Conservation (phyloP, 2,113 vertebrate species). For the Dicentrarchus labrax region DNA sequence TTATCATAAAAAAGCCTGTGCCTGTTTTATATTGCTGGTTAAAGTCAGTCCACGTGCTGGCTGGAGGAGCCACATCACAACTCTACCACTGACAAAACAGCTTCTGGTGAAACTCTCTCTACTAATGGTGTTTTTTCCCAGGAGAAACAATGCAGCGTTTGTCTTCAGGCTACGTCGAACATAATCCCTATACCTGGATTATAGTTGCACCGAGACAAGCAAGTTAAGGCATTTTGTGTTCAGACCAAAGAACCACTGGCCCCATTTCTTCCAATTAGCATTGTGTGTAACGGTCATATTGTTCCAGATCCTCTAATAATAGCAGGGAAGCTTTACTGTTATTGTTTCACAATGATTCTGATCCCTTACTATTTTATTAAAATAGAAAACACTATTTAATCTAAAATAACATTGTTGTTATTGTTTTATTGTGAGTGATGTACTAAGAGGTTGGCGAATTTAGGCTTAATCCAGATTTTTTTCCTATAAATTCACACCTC, state of each 20-base stretch:
- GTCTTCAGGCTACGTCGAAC: slow-evolving; percentile 49
- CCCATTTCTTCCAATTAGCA: slow-evolving; percentile 30
- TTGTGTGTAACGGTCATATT: slow-evolving; percentile 15
- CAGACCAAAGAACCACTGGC: slow-evolving; percentile 37
- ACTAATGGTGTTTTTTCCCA: slow-evolving; percentile 57
- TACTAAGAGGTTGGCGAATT: not conserved
- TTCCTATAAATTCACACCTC: not conserved
- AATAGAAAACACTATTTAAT: not conserved
- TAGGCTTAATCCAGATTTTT: not conserved
- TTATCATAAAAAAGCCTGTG: slow-evolving; percentile 3
- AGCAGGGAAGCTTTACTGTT: slow-evolving; percentile 1
- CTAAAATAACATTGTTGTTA: not conserved
- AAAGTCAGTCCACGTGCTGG: not conserved
- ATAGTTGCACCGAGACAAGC: slow-evolving; percentile 54
- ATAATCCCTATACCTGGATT: slow-evolving; percentile 77
- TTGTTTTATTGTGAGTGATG: not conserved
- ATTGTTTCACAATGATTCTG: not conserved
- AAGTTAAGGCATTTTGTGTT: slow-evolving; percentile 43
- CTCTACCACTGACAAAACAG: slow-evolving; percentile 13
- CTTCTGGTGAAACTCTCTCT: slow-evolving; percentile 26
- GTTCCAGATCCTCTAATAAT: slow-evolving; percentile 20
- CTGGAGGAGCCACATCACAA: slow-evolving; percentile 26
- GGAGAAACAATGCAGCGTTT: slow-evolving; percentile 72
- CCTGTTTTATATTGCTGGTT: not conserved
- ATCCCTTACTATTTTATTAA: not conserved